Percentiles rank a stretch among this genome's conserved stretches.
Evolutionary conservation across 2,113 vertebrate species (phyloP).

Genomic region (Aspiorhynchus laticeps): DNA sequence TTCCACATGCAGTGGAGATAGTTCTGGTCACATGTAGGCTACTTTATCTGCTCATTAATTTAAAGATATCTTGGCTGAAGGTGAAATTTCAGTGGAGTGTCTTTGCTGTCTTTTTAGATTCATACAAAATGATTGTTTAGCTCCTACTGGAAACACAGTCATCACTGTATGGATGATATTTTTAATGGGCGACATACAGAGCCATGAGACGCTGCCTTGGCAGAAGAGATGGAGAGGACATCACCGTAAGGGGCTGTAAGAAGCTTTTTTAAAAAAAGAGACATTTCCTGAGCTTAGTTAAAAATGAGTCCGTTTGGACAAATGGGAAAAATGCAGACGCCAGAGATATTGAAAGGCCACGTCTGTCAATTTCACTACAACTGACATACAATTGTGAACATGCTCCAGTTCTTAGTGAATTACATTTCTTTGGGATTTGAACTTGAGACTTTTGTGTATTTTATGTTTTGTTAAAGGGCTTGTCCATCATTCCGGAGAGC

Average conservation of each 20-base stretch:
- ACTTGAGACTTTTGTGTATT: not conserved
- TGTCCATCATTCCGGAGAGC: not conserved
- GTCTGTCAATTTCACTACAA: not conserved
- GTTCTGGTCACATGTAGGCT: not conserved
- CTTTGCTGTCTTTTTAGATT: not conserved
- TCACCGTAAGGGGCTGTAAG: not conserved
- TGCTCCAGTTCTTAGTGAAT: not conserved
- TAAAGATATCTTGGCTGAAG: not conserved
- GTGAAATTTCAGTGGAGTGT: not conserved
- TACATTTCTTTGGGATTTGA: not conserved
- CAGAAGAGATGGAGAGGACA: not conserved
- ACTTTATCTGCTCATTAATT: not conserved
- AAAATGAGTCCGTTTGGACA: not conserved
- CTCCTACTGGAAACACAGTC: not conserved
- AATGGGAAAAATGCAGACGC: not conserved
- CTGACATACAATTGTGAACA: not conserved
- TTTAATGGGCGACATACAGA: conserved; percentile 5
- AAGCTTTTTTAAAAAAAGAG: conserved; percentile 1
- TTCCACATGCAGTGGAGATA: not conserved
- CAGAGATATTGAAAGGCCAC: not conserved
- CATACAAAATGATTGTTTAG: conserved; percentile 23
- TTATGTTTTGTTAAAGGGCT: not conserved
- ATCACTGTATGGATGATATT: not conserved
- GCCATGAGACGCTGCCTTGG: not conserved
- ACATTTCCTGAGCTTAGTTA: not conserved